Base-by-base conservation (phyloP, 2,797 vertebrate genomes). In the Lates japonicus region DNA sequence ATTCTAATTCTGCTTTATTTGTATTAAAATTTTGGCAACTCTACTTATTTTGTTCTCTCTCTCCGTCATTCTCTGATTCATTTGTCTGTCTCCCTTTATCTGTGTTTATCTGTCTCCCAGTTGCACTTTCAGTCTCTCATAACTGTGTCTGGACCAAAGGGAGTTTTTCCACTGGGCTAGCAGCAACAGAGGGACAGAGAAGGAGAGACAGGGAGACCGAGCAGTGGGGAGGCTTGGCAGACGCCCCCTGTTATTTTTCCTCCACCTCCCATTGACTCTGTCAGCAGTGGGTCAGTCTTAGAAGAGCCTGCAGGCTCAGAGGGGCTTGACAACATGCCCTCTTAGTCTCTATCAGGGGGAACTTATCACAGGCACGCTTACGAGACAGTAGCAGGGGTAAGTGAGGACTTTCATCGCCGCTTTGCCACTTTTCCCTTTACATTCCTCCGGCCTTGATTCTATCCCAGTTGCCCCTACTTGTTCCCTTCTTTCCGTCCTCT, bases 81-180 rank as follows among this genome's bases (percentile, higher is more conserved):
- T 89, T 90, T 83, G 65, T 77, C 75, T 86, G 52, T 79, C 82
- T 91, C 73, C 80, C 78, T 83, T 85, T 84, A 83, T 92, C 84
- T 81, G 82, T 82, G 83, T 91, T 88, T 86, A 84, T 88, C 73
- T 74, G 64, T 81, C 82, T 89, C 78, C 78, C 74, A 72, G 79
- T 78, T 81, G 73, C 76, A 78, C 80, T 78, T 87, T 84, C 78
- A 70, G 78, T 90, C 77, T 84, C 77, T 92, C 75, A 76, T 89
- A 91, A 88, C 82, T 85, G 81, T 80, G 76, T 88, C 92, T 95
- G 94, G 93, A 94, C 77, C 74, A 71, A 67, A 80, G 87, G 83
- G 73, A 85, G 83, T 90, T 95, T 95, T 96, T 95, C 94, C 92
- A 82, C 89, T 91, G 87, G 71, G 76, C 88, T 95, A 93, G 94